phyloP scores from a whole-genome alignment of 2,888 invertebrate species.

The Ormyrus pomaceus region DNA sequence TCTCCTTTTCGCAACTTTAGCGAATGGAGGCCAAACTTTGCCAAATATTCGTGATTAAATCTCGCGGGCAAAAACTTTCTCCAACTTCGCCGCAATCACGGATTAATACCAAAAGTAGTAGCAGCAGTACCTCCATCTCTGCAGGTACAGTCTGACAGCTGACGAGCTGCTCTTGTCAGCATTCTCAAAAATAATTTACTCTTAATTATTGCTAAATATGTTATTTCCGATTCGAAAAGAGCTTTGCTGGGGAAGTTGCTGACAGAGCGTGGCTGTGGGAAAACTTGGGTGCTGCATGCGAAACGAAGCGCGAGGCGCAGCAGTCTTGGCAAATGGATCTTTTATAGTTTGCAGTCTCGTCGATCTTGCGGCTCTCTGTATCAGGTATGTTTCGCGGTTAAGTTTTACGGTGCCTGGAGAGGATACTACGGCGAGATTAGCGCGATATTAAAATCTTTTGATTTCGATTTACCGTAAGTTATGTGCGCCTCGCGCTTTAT shows the following conservation, averaged over 20 bases:
- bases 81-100: too few species aligned
- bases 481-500: too few species aligned
- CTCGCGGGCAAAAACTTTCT: too few species aligned
- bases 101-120: too few species aligned
- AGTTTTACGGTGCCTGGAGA: background rate
- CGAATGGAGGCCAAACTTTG: too few species aligned
- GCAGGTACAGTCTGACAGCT: background rate
- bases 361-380: background rate
- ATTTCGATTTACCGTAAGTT: too few species aligned
- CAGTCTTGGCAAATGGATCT: constrained; percentile 37
- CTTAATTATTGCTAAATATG: constrained; percentile 1
- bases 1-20: too few species aligned
- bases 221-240: background rate
- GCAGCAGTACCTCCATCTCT: too few species aligned
- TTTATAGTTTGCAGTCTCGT: constrained; percentile 32
- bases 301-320: constrained; percentile 30
- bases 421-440: background rate
- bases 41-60: too few species aligned
- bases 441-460: constrained; percentile 16
- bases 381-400: background rate
- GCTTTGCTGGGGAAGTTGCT: too few species aligned
- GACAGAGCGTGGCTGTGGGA: background rate
- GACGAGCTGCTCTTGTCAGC: background rate
- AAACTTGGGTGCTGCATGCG: constrained; percentile 33
- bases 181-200: background rate